Evolutionary conservation across 2,888 invertebrate genomes (phyloP).

Genomic region (Ectropis crepuscularia): DNA sequence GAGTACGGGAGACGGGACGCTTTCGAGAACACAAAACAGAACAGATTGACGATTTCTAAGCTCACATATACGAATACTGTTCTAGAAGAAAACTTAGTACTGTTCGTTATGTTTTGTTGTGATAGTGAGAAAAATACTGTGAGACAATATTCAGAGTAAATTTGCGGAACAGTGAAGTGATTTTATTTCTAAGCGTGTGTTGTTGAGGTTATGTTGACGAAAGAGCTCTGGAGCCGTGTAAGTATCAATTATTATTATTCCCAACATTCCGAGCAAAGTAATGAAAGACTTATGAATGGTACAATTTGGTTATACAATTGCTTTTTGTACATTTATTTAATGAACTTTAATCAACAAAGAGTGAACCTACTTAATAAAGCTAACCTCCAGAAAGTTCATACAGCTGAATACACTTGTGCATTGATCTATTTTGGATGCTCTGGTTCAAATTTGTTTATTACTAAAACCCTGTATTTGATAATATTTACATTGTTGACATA

Average conservation of each 20-base stretch:
- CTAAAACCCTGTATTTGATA: not conserved
- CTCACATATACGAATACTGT: constrained; percentile 1
- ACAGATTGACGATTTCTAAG: constrained; percentile 5
- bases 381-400: too few species aligned
- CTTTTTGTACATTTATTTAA: too few species aligned
- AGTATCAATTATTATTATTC: constrained; percentile 47
- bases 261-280: too few species aligned
- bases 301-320: too few species aligned
- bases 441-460: not conserved
- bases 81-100: constrained; percentile 10
- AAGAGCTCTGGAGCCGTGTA: constrained; percentile 61
- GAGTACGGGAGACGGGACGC: constrained; percentile 58
- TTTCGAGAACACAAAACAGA: constrained; percentile 43
- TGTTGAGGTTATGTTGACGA: constrained; percentile 77
- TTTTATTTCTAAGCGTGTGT: constrained; percentile 16
- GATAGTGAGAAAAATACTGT: not conserved
- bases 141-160: not conserved
- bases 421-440: too few species aligned
- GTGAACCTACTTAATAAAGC: too few species aligned
- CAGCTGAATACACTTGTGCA: too few species aligned
- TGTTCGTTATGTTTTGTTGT: not conserved
- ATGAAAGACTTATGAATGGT: too few species aligned
- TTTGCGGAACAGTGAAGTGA: constrained; percentile 4
- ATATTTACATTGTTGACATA: not conserved
- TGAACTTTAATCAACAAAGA: too few species aligned